Evolutionary conservation across 2,888 invertebrate genomes (phyloP), one percentile per base, ranked within the genome.

Genomic region (Hyppa rectilinea): DNA sequence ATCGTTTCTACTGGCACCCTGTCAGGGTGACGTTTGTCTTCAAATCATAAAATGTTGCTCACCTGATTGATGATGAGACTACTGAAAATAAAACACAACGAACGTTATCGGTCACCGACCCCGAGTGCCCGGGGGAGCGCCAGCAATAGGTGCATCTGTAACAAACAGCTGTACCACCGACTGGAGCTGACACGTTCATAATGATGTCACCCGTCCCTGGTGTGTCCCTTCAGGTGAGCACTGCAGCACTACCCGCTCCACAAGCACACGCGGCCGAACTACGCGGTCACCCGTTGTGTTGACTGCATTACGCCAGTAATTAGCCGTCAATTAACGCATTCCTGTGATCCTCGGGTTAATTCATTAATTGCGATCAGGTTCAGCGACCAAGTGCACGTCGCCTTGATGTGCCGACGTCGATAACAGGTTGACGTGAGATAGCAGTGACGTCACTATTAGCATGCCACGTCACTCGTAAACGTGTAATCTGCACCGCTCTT

Each of bases 281-380:
- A n/a, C n/a, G n/a, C 31, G 47, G 40, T 38, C 38, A 29, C 34
- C 34, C 20, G 40, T 55, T 49, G 36, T 45, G 55, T 64, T 64
- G n/a, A n/a, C 43, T 49, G 55, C 52, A 50, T 72, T 14, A 53
- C 58, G 49, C 31, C 29, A n/a, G 40, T 56, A 62, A 74, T 79
- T 74, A 79, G 60, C 31, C 56, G n/a, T 49, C 75, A 66, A 73
- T 73, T 62, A 77, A 63, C 17, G 59, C 29, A 74, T 79, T 63
- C 68, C 50, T 68, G 53, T 47, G 62, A 63, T 67, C 49, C 36
- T 65, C 36, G 40, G 17, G 34, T 53, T 55, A 60, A 67, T 74
- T 76, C 43, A 79, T 66, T 79, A 79, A 76, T 66, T 58, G 60
- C 49, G 38, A 59, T 45, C 62, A 65, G 50, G 60, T 78, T 38